A percentile compares a stretch with the other conserved stretches of the same genome.
phyloP scores from a whole-genome alignment of 2,113 vertebrate genomes.

The Psittacula cyanocephala region DNA sequence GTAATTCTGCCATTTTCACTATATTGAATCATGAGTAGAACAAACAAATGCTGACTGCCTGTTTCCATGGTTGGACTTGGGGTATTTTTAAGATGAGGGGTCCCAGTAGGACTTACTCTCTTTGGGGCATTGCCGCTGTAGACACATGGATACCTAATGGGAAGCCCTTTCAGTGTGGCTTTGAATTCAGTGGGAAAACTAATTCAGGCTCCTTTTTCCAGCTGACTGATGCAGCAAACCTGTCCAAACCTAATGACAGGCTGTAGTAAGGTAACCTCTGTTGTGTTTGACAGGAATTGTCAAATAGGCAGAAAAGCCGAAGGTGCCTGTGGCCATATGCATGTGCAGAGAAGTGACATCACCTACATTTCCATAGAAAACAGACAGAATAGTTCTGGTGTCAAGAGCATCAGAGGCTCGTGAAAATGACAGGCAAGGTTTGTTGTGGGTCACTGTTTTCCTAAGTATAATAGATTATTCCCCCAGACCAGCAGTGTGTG shows the following conservation, averaged over 20 bases:
- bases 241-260: neutral
- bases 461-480: neutral
- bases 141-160: accelerated
- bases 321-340: accelerated
- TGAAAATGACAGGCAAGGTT: neutral
- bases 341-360: accelerated
- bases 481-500: neutral
- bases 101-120: accelerated
- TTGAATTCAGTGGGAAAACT: neutral
- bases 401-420: neutral
- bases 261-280: accelerated
- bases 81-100: neutral
- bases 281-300: accelerated
- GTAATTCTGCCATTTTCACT: neutral
- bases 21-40: accelerated
- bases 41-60: neutral
- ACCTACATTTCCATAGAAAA: neutral
- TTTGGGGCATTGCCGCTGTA: neutral
- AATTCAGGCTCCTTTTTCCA: neutral
- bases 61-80: accelerated
- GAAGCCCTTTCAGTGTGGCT: accelerated
- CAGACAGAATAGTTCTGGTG: accelerated
- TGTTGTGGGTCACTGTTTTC: accelerated
- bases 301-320: accelerated
- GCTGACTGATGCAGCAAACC: accelerated